Base-by-base conservation (phyloP, 2,888 invertebrate species). In the Drosophila limbata region DNA sequence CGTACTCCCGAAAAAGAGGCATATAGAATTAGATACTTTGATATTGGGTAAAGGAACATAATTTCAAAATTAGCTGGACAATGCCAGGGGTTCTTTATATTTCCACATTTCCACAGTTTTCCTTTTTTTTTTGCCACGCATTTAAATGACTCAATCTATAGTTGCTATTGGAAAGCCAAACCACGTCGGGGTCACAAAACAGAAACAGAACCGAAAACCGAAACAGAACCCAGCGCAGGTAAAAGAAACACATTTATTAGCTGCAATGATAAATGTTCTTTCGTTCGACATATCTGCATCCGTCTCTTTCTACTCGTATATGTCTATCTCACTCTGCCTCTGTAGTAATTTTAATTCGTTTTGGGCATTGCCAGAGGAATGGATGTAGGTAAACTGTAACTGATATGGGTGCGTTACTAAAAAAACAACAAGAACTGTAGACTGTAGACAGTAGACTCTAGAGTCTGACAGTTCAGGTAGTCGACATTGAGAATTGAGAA, bases 271-370 rank as follows among this genome's bases (percentile, higher is more conserved):
- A 84, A 84, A 84, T 84, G 84, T 79, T 79, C 85, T 60, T 73
- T 64, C 39, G n/a, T 28, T 39, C 33, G 51, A 52, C 37, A 25
- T 13, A n/a, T 40, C 50, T 48, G 21, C 3, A 11, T 17, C 44
- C 13, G n/a, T 44, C 45, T 25, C 45, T 17, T 19, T 47, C 47
- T 10, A 4, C n/a, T 11, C 15, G 5, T 44, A 13, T 10, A 15
- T 10, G 5, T 40, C 50, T 57, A 31, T 52, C 60, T 10, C 45
- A 42, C 13, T 50, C 60, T 51, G 10, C 37, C 48, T 8, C 51
- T 62, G 28, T 86, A 84, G 28, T 86, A 84, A 84, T 84, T 84
- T 86, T 84, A 86, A 84, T 84, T 84, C 84, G 84, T 84, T 86
- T 84, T 81, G 87, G 84, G 81, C 80, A 66, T 59, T 48, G 69